phyloP scores from a whole-genome alignment of 2,888 invertebrate species.

The Drosophila maculinotata region DNA sequence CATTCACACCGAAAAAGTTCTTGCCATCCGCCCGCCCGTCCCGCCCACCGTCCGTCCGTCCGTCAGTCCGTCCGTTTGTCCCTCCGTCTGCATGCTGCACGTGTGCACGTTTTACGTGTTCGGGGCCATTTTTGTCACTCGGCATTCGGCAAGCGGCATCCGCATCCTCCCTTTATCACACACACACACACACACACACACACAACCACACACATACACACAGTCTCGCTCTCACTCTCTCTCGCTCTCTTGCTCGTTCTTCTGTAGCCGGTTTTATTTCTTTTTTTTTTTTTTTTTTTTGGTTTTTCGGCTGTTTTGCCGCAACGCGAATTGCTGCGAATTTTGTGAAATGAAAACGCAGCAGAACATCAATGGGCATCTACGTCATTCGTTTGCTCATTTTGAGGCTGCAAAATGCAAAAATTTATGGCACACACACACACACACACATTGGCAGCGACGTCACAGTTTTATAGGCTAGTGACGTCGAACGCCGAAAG shows the following conservation, averaged over 20 bases:
- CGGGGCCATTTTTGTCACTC: conserved; percentile 16
- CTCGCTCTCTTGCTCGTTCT: conserved; percentile 13
- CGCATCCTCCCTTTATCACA: conserved; percentile 21
- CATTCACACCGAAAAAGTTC: conserved; percentile 84
- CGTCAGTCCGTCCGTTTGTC: neutral
- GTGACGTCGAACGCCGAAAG: conserved; percentile 47
- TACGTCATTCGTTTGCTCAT: conserved; percentile 61
- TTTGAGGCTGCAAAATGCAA: conserved; percentile 59
- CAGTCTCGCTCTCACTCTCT: conserved; percentile 5
- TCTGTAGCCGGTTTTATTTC: conserved; percentile 45
- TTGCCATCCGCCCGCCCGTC: conserved; percentile 25
- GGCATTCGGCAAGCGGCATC: conserved; percentile 28
- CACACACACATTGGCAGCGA: conserved; percentile 29
- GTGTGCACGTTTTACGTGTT: conserved; percentile 60
- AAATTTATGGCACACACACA: conserved; percentile 26
- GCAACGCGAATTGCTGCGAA: conserved; percentile 48
- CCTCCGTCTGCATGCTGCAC: conserved; percentile 61
- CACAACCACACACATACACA: conserved; percentile 1
- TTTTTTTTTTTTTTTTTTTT: conserved; percentile 15
- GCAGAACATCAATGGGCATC: conserved; percentile 50
- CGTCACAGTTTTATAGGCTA: conserved; percentile 47
- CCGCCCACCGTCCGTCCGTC: conserved; percentile 16
- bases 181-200: conserved; percentile 2
- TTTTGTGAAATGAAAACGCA: conserved; percentile 41
- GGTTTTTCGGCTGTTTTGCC: conserved; percentile 55